Conservation (phyloP, 2,888 invertebrate species). For the Anodontia alba region DNA sequence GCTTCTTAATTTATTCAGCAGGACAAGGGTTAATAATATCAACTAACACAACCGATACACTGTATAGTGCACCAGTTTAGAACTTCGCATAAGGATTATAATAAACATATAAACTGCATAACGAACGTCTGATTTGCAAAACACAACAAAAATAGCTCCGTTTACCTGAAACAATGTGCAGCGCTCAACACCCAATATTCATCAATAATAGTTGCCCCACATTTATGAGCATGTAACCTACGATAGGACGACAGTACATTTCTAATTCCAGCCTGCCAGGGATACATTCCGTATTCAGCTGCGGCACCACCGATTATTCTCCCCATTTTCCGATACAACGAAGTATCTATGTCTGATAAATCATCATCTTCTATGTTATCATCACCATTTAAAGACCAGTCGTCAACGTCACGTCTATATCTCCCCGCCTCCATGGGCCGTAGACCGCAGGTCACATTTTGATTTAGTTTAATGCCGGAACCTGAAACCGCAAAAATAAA, state of each 20-base stretch:
- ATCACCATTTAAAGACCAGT: not conserved
- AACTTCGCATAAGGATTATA: too few relatives aligned
- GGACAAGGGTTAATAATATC: too few relatives aligned
- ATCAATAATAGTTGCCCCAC: conserved; percentile 77
- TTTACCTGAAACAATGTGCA: conserved; percentile 80
- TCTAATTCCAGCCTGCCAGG: conserved; percentile 75
- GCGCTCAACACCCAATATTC: conserved; percentile 79
- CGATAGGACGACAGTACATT: conserved; percentile 31
- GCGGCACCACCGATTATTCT: conserved; percentile 71
- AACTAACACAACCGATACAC: too few relatives aligned
- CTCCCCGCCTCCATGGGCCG: conserved; percentile 39
- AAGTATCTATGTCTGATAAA: conserved; percentile 20
- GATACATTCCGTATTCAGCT: conserved; percentile 73
- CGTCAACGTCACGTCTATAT: conserved; percentile 16
- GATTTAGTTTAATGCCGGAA: not conserved
- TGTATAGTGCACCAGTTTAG: too few relatives aligned
- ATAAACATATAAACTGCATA: too few relatives aligned
- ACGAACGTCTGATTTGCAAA: too few relatives aligned
- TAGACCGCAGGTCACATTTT: conserved; percentile 38
- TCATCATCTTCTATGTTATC: conserved; percentile 18
- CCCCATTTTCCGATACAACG: conserved; percentile 31
- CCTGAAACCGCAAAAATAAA: not conserved
- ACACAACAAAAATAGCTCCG: too few relatives aligned
- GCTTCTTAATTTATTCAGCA: too few relatives aligned
- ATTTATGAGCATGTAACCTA: conserved; percentile 62